These are phyloP conservation scores for Cecidostiba fungosa DNA, from an alignment of 2,888 invertebrate genomes.

Conservation along the genomic window DNA sequence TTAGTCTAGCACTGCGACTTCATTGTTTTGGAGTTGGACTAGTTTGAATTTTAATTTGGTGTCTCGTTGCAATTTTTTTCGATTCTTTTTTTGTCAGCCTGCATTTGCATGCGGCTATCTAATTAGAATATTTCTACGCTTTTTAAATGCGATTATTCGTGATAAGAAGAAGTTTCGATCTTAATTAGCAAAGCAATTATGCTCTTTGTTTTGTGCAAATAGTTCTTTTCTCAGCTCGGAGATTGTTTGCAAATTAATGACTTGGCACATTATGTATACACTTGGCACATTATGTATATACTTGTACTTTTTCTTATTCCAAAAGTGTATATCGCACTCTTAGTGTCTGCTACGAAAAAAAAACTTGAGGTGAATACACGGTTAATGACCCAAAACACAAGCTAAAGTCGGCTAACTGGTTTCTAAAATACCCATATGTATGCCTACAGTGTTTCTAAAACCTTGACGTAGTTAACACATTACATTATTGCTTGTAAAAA, in stretches of 20 bases:
- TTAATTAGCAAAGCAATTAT: slow-evolving; percentile 33
- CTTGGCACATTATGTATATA: not conserved
- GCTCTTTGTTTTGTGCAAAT: not conserved
- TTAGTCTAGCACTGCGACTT: too few species aligned
- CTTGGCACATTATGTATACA: not conserved
- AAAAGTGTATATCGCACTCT: not conserved
- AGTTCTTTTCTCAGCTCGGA: not conserved
- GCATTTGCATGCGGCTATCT: not conserved
- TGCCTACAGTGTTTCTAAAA: not conserved
- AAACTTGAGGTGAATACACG: slow-evolving; percentile 30
- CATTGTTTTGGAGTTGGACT: too few species aligned
- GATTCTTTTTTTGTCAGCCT: too few species aligned
- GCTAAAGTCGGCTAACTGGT: slow-evolving; percentile 32
- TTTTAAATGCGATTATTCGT: not conserved
- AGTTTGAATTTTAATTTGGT: too few species aligned
- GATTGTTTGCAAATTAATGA: slow-evolving; percentile 11
- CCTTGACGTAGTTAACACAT: not conserved
- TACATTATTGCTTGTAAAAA: not conserved
- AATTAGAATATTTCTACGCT: not conserved
- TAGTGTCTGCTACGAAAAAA: not conserved
- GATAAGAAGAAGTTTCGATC: slow-evolving; percentile 13
- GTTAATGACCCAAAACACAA: slow-evolving; percentile 37
- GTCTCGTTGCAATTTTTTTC: too few species aligned
- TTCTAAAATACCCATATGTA: not conserved
- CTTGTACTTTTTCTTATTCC: not conserved